Evolutionary conservation across 1,140 invertebrate genomes (phyloP).

Genomic region (Triops cancriformis): DNA sequence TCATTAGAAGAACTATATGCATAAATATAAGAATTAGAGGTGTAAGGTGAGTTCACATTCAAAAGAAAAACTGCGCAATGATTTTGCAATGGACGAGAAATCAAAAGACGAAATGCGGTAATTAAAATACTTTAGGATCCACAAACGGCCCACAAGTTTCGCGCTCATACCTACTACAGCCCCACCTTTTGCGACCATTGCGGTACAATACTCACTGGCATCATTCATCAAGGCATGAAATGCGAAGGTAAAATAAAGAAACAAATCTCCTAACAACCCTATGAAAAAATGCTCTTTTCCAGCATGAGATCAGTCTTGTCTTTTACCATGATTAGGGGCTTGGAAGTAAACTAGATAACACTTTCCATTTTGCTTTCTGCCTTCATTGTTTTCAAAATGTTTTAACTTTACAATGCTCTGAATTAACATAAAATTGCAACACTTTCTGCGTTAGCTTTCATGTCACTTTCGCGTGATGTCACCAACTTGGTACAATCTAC

Average conservation of each 20-base stretch:
- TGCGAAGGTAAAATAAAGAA: constrained; percentile 65
- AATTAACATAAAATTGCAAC: not conserved
- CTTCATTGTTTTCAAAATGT: not conserved
- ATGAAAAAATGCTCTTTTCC: not conserved
- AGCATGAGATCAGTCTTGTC: not conserved
- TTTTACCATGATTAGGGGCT: not conserved
- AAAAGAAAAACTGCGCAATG: no score
- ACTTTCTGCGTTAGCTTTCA: not conserved
- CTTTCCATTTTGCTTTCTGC: not conserved
- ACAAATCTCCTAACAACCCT: not conserved
- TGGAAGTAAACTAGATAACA: not conserved
- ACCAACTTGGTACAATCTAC: not conserved
- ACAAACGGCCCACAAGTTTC: constrained; percentile 89
- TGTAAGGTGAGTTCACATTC: no score
- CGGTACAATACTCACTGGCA: constrained; percentile 89
- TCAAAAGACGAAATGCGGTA: not conserved
- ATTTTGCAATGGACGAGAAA: not conserved
- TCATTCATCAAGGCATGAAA: constrained; percentile 86
- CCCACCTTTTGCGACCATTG: constrained; percentile 99
- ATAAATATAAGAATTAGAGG: no score
- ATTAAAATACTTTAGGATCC: constrained; percentile 51
- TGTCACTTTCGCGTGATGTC: not conserved
- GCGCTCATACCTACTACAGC: constrained; percentile 88
- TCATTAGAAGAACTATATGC: no score
- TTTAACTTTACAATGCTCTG: not conserved